Conservation (phyloP, 2,797 vertebrate genomes). For the Neosilurus mollespiculum region DNA sequence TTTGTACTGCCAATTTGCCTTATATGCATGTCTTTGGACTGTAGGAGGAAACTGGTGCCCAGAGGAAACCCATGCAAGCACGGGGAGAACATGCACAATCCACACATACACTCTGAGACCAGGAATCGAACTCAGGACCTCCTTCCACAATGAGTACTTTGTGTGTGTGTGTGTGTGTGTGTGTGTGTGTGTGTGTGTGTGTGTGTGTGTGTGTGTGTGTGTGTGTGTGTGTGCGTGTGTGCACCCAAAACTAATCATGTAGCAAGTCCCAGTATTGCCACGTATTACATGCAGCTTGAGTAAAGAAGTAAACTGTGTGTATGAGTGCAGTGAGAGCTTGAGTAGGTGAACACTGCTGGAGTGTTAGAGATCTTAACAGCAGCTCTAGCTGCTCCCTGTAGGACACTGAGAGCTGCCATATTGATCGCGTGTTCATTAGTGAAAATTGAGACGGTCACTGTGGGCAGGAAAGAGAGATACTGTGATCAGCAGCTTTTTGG, state of each 20-base stretch:
- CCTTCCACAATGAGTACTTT: too few relatives aligned
- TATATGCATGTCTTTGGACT: too few relatives aligned
- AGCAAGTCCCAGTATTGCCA: not conserved
- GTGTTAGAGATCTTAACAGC: slow-evolving; percentile 11
- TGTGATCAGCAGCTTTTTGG: slow-evolving; percentile 22
- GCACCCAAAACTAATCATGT: not conserved
- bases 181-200: not conserved
- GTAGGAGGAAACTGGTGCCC: too few relatives aligned
- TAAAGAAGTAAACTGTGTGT: not conserved
- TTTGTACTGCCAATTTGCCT: too few relatives aligned
- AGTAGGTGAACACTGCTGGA: not conserved
- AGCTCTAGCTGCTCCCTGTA: slow-evolving; percentile 26
- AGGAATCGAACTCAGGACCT: too few relatives aligned
- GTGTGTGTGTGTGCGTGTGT: not conserved
- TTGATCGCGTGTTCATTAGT: slow-evolving; percentile 48
- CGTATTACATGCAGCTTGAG: not conserved
- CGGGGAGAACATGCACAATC: too few relatives aligned
- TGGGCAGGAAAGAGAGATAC: not conserved
- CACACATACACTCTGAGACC: too few relatives aligned
- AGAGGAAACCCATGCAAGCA: too few relatives aligned
- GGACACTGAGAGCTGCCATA: slow-evolving; percentile 37
- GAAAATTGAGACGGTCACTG: slow-evolving; percentile 30
- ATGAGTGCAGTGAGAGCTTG: not conserved
- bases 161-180: not conserved
- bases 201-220: not conserved